These are phyloP conservation scores for Nerophis lumbriciformis DNA, from an alignment of 2,113 vertebrate species.

Conservation along the genomic window DNA sequence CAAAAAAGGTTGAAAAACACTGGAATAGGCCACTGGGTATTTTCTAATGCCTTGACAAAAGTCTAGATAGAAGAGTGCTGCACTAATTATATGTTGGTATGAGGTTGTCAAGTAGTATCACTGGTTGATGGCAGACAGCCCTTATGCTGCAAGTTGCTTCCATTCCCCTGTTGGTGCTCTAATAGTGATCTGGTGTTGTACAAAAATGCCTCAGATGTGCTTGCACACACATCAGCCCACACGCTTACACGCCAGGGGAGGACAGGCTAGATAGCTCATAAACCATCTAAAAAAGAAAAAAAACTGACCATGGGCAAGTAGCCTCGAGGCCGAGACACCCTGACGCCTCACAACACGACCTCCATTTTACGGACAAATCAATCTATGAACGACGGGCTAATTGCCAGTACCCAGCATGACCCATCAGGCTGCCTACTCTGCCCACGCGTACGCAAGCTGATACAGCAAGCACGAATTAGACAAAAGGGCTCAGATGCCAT, in stretches of 20 bases:
- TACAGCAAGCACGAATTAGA: constrained; percentile 12
- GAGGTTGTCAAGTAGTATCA: too few species aligned
- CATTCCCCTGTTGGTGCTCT: not conserved
- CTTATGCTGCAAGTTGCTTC: not conserved
- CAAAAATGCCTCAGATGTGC: constrained; percentile 19
- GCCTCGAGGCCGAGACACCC: constrained; percentile 30
- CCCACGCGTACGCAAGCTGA: constrained; percentile 12
- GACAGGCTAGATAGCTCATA: constrained; percentile 48
- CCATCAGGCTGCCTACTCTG: constrained; percentile 35
- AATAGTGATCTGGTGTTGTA: constrained; percentile 13
- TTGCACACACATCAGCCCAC: constrained; percentile 17
- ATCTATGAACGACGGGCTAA: constrained; percentile 48
- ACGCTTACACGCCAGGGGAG: constrained; percentile 27
- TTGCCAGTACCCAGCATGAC: constrained; percentile 50
- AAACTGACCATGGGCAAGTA: constrained; percentile 23
- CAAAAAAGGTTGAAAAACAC: too few species aligned
- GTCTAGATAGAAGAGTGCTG: too few species aligned
- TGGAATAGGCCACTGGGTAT: too few species aligned
- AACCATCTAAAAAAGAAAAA: constrained; percentile 52
- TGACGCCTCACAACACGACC: constrained; percentile 40
- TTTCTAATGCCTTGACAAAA: too few species aligned
- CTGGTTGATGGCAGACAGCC: too few species aligned
- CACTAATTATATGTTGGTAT: too few species aligned
- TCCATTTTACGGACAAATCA: constrained; percentile 60
- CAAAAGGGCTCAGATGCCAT: constrained; percentile 14